A percentile compares a stretch with the other conserved stretches of the same genome.
phyloP scores from a whole-genome alignment of 2,797 vertebrate species.

The Oophaga sylvatica region DNA sequence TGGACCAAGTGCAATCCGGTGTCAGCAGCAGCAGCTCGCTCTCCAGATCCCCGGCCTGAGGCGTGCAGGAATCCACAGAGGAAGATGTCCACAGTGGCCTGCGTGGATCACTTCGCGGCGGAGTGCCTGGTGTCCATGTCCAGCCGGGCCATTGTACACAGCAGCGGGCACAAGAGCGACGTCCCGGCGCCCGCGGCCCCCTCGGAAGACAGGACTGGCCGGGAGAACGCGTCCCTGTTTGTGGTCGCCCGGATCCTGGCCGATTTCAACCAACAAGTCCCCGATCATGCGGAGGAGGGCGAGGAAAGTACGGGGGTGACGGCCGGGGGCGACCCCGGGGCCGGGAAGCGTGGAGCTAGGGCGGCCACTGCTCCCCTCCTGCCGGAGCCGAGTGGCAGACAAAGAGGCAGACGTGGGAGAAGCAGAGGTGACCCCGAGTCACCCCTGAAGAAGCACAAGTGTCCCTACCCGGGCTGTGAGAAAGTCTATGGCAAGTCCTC shows the following conservation, averaged over 20 bases:
- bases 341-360: constrained; percentile 76
- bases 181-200: constrained; percentile 74
- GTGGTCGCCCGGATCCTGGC: constrained; percentile 95
- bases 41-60: constrained; percentile 25
- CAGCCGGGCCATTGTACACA: constrained; percentile 90
- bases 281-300: constrained; percentile 68
- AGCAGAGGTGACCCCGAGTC: constrained; percentile 88
- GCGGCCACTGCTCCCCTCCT: constrained; percentile 90
- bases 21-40: constrained; percentile 63
- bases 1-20: constrained; percentile 67
- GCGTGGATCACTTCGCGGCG: constrained; percentile 95
- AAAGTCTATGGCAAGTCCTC: constrained; percentile 99
- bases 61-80: neutral
- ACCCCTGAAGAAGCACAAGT: constrained; percentile 98
- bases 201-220: constrained; percentile 80
- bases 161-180: constrained; percentile 78
- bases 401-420: constrained; percentile 90
- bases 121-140: constrained; percentile 99
- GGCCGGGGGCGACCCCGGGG: constrained; percentile 69
- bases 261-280: constrained; percentile 94
- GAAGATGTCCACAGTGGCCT: constrained; percentile 82
- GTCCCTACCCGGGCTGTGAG: constrained; percentile 96
- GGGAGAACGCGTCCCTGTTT: constrained; percentile 88
- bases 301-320: constrained; percentile 73
- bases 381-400: constrained; percentile 84